Base-by-base conservation (phyloP, 2,888 invertebrate species). In the Elegia similella region DNA sequence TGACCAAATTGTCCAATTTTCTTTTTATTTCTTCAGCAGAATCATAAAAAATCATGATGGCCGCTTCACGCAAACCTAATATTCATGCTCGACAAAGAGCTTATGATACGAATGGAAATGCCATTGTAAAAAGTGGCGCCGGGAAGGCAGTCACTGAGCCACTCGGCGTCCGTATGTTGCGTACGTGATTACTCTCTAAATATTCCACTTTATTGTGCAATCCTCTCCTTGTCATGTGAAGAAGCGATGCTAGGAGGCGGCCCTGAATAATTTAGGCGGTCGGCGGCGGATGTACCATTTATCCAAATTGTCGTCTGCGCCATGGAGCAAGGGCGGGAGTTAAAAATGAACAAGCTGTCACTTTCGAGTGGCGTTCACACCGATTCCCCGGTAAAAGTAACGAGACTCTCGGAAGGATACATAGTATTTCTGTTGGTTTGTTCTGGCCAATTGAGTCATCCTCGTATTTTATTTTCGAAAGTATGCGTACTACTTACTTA, bases 171-270 rank as follows among this genome's bases (percentile, higher is more conserved):
- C 69, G 75, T 75, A 75, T 76, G 76, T 76, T 75, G 77, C 70
- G 77, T 83, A 83, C 84, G 86, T 87, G 88, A 88, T 87, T 84
- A 85, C 85, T 82, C 77, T 76, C 78, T 86, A 85, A 88, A 88
- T 88, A 88, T 88, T 85, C 82, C 82, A 82, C 83, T 87, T 85
- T 88, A 87, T 83, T 81, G 83, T 81, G 73, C 86, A 86, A 82
- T 86, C 77, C 80, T 80, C 76, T 84, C 77, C 80, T 82, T 83
- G 86, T 84, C 86, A 82, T 76, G 79, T 72, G 76, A 82, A 83
- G 81, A 82, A 82, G 77, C 76, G 76, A 79, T 80, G 80, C 77
- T 70, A 79, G 76, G 70, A 79, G 76, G 68, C 71, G 64, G 68
- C 66, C 64, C 68, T 88, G 86, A 89, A 89, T 90, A 83, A 88